phyloP scores from a whole-genome alignment of 2,888 invertebrate genomes.

The Hirtodrosophila confusa region DNA sequence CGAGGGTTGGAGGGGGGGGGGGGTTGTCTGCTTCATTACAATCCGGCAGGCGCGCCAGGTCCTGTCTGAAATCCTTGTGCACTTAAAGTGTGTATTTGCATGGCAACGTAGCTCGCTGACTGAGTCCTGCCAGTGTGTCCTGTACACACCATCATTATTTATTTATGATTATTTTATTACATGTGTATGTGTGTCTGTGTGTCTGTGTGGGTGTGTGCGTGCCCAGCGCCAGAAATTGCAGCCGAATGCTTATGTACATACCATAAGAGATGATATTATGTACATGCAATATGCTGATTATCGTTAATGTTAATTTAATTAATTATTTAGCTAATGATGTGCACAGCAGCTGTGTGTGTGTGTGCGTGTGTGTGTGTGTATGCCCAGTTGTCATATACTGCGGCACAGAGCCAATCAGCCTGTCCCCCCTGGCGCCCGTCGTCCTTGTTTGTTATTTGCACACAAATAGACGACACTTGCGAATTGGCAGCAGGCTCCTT shows the following conservation, averaged over 20 bases:
- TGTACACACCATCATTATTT: constrained; percentile 71
- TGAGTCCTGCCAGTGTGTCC: constrained; percentile 33
- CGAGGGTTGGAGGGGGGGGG: background rate
- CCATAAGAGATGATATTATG: constrained; percentile 11
- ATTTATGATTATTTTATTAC: constrained; percentile 81
- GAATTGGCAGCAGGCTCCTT: constrained; percentile 32
- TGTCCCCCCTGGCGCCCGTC: constrained; percentile 14
- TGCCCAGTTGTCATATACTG: constrained; percentile 13
- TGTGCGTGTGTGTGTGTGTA: constrained; percentile 11
- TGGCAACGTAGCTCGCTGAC: constrained; percentile 30
- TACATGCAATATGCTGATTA: constrained; percentile 36
- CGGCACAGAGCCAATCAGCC: constrained; percentile 39
- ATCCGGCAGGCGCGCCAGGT: constrained; percentile 48
- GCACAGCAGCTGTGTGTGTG: background rate
- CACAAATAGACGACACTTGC: constrained; percentile 48
- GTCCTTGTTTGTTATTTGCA: constrained; percentile 46
- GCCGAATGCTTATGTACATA: constrained; percentile 40
- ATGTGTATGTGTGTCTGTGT: constrained; percentile 25
- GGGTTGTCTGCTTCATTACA: constrained; percentile 65
- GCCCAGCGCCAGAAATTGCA: constrained; percentile 47
- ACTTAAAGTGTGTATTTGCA: constrained; percentile 67
- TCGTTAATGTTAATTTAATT: constrained; percentile 71
- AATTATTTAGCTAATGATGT: constrained; percentile 57
- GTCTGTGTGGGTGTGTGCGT: constrained; percentile 37
- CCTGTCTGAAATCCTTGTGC: constrained; percentile 61